Evolutionary conservation across 2,113 vertebrate species (phyloP).

Genomic region (Sorex fumeus): DNA sequence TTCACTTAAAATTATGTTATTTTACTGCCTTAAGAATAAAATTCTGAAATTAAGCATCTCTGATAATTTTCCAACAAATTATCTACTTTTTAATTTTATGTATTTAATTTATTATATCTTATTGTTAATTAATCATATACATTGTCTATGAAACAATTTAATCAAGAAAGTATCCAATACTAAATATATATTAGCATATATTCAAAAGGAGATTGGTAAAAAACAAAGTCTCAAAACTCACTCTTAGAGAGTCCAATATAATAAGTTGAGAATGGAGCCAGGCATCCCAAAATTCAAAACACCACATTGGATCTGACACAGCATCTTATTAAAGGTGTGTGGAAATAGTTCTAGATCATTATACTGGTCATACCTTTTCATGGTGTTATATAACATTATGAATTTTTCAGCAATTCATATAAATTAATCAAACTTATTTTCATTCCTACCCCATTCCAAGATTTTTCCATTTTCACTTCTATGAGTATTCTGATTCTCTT

Average conservation of each 20-base stretch:
- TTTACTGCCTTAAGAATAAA: conserved; percentile 33
- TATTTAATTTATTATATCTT: neutral
- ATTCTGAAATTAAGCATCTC: conserved; percentile 9
- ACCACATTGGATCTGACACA: neutral
- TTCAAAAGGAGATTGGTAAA: neutral
- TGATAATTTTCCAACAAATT: conserved; percentile 24
- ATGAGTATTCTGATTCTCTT: neutral
- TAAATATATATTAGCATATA: neutral
- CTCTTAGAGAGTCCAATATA: neutral
- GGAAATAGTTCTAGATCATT: neutral
- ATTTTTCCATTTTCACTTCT: neutral
- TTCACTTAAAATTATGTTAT: conserved; percentile 59
- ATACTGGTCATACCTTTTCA: neutral
- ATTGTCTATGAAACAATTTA: neutral
- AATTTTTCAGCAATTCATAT: neutral
- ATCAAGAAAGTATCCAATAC: neutral
- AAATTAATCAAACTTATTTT: neutral
- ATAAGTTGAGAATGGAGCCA: neutral
- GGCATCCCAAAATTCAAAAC: neutral
- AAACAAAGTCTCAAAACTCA: neutral
- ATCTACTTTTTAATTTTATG: neutral
- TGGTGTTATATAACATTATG: neutral
- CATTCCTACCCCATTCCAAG: neutral
- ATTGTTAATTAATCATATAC: neutral
- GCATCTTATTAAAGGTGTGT: neutral